Conservation (phyloP, 2,797 vertebrate genomes). For the Lophotriccus pileatus region DNA sequence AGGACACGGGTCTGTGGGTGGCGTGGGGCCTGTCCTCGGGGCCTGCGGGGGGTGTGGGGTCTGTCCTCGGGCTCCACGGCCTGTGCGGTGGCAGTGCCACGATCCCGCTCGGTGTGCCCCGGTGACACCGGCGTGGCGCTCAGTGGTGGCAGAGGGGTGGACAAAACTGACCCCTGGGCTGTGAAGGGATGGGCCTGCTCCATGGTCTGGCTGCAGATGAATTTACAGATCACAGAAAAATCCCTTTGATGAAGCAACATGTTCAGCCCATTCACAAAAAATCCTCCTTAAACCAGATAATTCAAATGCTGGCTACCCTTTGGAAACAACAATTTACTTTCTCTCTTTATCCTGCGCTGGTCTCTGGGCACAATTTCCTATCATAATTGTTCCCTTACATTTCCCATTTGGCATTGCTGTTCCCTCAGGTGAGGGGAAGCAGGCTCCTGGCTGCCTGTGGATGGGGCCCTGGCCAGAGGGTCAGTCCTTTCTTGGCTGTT, state of each 20-base stretch:
- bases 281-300: background rate
- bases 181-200: background rate
- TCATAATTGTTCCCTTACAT: background rate
- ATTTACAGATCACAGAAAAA: background rate
- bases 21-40: fast-evolving
- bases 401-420: background rate
- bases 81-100: fast-evolving
- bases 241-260: background rate
- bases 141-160: fast-evolving
- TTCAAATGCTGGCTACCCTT: background rate
- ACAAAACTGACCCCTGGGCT: background rate
- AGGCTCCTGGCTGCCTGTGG: background rate
- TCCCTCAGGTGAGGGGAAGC: background rate
- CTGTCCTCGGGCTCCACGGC: fast-evolving
- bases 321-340: background rate
- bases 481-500: background rate
- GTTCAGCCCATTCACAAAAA: background rate
- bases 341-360: fast-evolving
- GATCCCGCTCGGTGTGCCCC: fast-evolving
- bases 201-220: background rate
- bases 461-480: background rate
- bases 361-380: background rate
- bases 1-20: fast-evolving
- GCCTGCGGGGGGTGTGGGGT: background rate
- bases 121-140: fast-evolving